Evolutionary conservation across 2,888 invertebrate species (phyloP).

Genomic region (Nephrotoma guestfalica): DNA sequence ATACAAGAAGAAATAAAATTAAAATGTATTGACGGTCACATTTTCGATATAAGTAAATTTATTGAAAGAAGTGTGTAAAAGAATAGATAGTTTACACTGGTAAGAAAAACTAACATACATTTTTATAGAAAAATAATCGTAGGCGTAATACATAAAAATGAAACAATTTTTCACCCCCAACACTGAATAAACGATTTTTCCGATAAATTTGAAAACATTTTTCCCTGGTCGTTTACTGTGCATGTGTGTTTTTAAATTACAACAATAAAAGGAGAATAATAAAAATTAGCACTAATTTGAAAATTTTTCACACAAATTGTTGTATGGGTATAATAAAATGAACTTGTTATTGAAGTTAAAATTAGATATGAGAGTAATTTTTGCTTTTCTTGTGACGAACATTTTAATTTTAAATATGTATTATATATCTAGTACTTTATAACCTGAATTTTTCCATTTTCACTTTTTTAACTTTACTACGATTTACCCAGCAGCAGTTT

Average conservation of each 20-base stretch:
- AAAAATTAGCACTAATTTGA: not conserved
- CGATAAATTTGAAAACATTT: not conserved
- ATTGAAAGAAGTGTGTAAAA: not conserved
- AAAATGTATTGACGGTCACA: not conserved
- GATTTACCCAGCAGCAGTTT: not conserved
- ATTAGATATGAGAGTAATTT: not conserved
- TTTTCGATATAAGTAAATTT: not conserved
- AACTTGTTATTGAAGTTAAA: not conserved
- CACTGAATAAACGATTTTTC: not conserved
- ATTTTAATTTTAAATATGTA: not conserved
- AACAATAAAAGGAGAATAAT: not conserved
- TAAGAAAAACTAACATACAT: not conserved
- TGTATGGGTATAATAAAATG: not conserved
- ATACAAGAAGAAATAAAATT: not conserved
- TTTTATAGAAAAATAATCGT: not conserved
- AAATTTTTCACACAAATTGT: not conserved
- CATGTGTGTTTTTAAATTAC: not conserved
- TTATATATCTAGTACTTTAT: not conserved
- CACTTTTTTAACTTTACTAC: not conserved
- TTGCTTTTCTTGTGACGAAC: not conserved
- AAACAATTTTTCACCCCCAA: slow-evolving; percentile 2
- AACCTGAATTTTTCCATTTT: not conserved
- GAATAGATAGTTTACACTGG: not conserved
- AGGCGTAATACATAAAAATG: not conserved
- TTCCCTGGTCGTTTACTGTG: not conserved